Conservation (phyloP, 2,888 invertebrate species). For the Rotaria magnacalcarata region DNA sequence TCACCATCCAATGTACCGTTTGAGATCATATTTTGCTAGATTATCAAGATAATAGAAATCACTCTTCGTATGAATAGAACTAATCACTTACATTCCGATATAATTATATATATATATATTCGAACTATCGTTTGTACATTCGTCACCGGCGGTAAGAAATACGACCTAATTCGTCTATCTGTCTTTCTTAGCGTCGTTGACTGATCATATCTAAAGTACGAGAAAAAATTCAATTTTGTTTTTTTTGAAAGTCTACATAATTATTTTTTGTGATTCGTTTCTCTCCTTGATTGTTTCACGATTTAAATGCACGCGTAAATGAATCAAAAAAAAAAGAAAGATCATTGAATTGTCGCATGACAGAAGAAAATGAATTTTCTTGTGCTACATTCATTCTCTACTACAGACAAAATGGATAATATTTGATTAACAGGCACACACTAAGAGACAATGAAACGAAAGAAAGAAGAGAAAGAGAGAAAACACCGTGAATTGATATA, state of each 20-base stretch:
- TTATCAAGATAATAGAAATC: neutral
- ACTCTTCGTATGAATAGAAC: neutral
- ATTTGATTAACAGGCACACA: neutral
- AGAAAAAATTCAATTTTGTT: neutral
- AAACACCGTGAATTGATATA: slow-evolving; percentile 8
- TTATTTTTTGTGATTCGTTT: neutral
- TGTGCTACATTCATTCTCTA: slow-evolving; percentile 13
- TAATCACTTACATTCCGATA: neutral
- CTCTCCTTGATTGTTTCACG: neutral
- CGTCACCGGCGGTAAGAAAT: slow-evolving; percentile 22
- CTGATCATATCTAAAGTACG: slow-evolving; percentile 12
- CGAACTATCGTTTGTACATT: slow-evolving; percentile 6
- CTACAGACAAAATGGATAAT: slow-evolving; percentile 4
- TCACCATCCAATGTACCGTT: slow-evolving; percentile 30
- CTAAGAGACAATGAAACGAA: neutral
- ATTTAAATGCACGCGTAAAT: neutral
- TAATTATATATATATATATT: neutral
- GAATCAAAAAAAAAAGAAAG: neutral
- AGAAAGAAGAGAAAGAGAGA: neutral
- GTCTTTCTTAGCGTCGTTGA: neutral
- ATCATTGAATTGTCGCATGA: neutral
- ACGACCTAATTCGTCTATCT: neutral
- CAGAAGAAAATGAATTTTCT: slow-evolving; percentile 5
- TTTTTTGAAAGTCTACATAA: neutral
- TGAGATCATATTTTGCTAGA: slow-evolving; percentile 24